Conservation (phyloP, 2,113 vertebrate genomes). For the Chunga burmeisteri region DNA sequence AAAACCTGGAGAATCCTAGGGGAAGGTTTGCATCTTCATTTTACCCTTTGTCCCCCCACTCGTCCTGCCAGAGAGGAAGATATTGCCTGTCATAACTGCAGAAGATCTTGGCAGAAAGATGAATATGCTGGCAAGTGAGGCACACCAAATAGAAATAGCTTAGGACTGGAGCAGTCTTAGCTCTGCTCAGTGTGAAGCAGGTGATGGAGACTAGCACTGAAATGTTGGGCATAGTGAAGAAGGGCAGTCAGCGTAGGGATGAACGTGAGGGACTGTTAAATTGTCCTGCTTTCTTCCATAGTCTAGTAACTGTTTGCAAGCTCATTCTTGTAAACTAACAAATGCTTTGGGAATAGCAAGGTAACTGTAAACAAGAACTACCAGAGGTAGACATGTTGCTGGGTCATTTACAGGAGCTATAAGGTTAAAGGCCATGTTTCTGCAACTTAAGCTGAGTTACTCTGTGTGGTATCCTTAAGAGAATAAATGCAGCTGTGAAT, state of each 20-base stretch:
- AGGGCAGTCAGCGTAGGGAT: no score
- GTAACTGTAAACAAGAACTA: neutral
- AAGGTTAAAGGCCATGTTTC: neutral
- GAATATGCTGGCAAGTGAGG: neutral
- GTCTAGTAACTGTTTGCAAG: neutral
- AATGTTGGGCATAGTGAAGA: neutral
- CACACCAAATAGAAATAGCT: rapidly evolving
- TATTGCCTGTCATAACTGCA: neutral
- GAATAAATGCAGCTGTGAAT: neutral
- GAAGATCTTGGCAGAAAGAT: neutral
- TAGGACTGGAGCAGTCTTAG: neutral
- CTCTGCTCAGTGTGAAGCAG: neutral
- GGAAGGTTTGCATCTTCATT: neutral
- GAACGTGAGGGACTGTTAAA: neutral
- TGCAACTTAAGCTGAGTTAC: neutral
- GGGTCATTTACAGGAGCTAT: neutral
- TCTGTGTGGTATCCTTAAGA: neutral
- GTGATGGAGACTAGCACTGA: no score
- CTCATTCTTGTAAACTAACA: rapidly evolving
- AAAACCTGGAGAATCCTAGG: neutral
- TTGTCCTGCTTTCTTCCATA: neutral
- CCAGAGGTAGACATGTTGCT: neutral
- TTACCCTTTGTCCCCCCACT: rapidly evolving
- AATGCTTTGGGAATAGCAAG: neutral
- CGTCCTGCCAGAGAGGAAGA: neutral